Evolutionary conservation across 2,797 vertebrate species (phyloP), one percentile per base, ranked within the genome.

Genomic region (Rhincodon typus): DNA sequence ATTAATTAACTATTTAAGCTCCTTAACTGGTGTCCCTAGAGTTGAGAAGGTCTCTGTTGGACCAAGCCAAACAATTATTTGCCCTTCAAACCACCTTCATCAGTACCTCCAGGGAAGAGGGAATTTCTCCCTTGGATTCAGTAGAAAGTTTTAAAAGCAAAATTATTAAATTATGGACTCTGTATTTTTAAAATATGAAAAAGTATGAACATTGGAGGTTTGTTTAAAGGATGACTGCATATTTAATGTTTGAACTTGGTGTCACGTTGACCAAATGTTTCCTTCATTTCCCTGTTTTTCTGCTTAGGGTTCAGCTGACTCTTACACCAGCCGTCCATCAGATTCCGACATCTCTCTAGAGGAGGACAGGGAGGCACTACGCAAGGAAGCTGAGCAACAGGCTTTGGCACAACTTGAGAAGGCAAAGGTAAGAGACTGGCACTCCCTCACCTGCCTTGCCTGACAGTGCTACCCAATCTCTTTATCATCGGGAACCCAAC

Each of bases 341-440:
- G 99, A 99, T 97, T 99, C 99, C 0, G 99, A 99, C 0, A 99
- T 99, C 96, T 99, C 99, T 69, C 97, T 99, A 97, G 99, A 99
- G 97, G 99, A 99, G 97, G 99, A 99, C 96, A 98, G 99, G 0
- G 99, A 99, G 96, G 99, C 99, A 30, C 97, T 99, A 97, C 98
- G 98, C 96, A 99, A 98, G 96, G 99, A 99, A 96, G 99, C 99
- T 0, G 99, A 99, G 97, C 98, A 98, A 96, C 99, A 99, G 97
- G 99, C 99, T 34, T 97, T 99, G 96, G 99, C 99, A 3, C 99
- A 99, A 95, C 98, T 99, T 2, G 99, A 99, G 97, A 99, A 99
- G 97, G 99, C 99, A 96, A 99, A 99, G 98, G 99, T 99, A 96
- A 96, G 97, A 30, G 10, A 95, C 90, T 95, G 95, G 96, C 62